Evolutionary conservation across 2,113 vertebrate genomes (phyloP).

Genomic region (Sitta europaea): DNA sequence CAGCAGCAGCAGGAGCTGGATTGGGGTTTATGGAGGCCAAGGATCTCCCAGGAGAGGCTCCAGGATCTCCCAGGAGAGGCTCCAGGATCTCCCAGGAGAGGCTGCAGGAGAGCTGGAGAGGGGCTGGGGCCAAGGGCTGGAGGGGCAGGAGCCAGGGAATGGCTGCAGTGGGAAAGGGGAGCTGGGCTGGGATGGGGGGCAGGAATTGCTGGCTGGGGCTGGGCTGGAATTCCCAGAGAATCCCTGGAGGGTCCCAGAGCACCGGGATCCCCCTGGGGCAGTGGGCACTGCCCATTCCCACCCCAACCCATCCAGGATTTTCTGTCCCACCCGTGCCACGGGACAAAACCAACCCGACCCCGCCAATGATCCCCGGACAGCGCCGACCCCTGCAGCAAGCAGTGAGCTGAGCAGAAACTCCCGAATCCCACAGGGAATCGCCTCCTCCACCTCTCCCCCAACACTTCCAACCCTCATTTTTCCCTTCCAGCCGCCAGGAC

Average conservation of each 20-base stretch:
- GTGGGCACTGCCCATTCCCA: not conserved
- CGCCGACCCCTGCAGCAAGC: no score
- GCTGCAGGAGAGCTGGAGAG: not conserved
- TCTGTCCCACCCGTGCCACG: not conserved
- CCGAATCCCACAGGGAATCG: not conserved
- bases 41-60: not conserved
- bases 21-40: no score
- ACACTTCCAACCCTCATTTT: not conserved
- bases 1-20: no score
- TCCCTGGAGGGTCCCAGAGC: not conserved
- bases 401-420: not conserved
- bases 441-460: not conserved
- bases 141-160: not conserved
- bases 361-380: no score
- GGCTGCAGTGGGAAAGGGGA: not conserved
- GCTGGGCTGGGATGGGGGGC: not conserved
- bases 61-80: not conserved
- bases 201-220: not conserved
- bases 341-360: accelerated
- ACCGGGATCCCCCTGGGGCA: accelerated
- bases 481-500: not conserved
- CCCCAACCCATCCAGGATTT: not conserved
- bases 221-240: not conserved
- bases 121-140: not conserved
- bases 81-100: not conserved